These are phyloP conservation scores for Ethmia dodecea DNA, from an alignment of 2,888 invertebrate genomes.

Conservation along the genomic window DNA sequence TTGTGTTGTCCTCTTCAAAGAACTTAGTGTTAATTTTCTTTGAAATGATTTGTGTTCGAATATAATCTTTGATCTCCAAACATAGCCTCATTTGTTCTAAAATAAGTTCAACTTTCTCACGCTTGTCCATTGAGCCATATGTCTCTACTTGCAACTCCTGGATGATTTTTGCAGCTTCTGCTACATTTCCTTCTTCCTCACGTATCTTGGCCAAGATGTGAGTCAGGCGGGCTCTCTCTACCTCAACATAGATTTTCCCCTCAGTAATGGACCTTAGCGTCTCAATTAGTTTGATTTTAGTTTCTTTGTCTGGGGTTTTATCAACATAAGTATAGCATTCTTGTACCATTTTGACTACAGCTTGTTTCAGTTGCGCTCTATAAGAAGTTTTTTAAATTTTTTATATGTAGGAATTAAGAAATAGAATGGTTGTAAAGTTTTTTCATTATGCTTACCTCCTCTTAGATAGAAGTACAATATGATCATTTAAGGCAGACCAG, in stretches of 20 bases:
- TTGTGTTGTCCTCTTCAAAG: slow-evolving; percentile 91
- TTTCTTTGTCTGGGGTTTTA: slow-evolving; percentile 92
- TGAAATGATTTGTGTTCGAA: slow-evolving; percentile 98
- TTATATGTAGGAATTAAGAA: neutral
- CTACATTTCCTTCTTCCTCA: slow-evolving; percentile 88
- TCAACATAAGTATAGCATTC: slow-evolving; percentile 96
- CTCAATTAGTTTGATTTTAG: slow-evolving; percentile 95
- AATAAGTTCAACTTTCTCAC: slow-evolving; percentile 97
- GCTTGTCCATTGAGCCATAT: slow-evolving; percentile 98
- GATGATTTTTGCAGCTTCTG: slow-evolving; percentile 95
- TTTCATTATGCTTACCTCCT: slow-evolving; percentile 75
- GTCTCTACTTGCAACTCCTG: slow-evolving; percentile 97
- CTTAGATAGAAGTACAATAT: slow-evolving; percentile 93
- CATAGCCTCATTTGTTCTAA: slow-evolving; percentile 99
- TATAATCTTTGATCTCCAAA: slow-evolving; percentile 95
- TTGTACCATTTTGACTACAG: slow-evolving; percentile 97
- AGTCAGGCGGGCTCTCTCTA: slow-evolving; percentile 97
- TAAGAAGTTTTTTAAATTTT: neutral
- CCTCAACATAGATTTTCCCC: slow-evolving; percentile 99
- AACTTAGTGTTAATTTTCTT: slow-evolving; percentile 98
- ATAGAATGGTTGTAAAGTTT: neutral
- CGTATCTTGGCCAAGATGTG: slow-evolving; percentile 91
- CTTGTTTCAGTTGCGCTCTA: slow-evolving; percentile 95
- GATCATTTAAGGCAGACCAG: slow-evolving; percentile 96
- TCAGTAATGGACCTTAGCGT: slow-evolving; percentile 96